Evolutionary conservation across 2,888 invertebrate genomes (phyloP), one percentile per base, ranked within the genome.

Genomic region (Xestia sexstrigata): DNA sequence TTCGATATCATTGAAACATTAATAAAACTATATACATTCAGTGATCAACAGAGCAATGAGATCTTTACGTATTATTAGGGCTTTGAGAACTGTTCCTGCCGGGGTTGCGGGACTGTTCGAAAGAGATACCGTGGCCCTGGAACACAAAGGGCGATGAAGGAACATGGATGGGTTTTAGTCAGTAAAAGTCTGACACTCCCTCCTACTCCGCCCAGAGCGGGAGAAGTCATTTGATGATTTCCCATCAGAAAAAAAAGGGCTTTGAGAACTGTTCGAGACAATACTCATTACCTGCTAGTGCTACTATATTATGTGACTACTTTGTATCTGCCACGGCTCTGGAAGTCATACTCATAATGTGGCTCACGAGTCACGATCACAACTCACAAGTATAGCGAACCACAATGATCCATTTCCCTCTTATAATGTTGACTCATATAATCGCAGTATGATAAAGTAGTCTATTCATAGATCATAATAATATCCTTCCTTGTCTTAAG

Each of bases 371-470:
- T n/a, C n/a, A n/a, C n/a, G n/a, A n/a, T n/a, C n/a, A n/a, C n/a
- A n/a, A n/a, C n/a, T 45, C 55, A 30, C 81, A 47, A 82, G 67
- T 60, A n/a, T n/a, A 67, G 49, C 55, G 2, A n/a, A 67, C 17
- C 69, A 72, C 82, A 82, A 82, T 76, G 71, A 49, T 72, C 80
- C 71, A 82, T 76, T 83, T 82, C 82, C 82, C 70, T 76, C 69
- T 80, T 82, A 62, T 58, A 39, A 52, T 49, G 80, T 62, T 83
- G 82, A 83, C 60, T 83, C 84, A 83, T n/a, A 72, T 70, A 71
- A 65, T 76, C 75, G 62, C 52, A 20, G 63, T 45, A 49, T 71
- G 60, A 79, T 76, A 71, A 66, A 83, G 52, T 66, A 69, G 55
- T 30, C 63, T 76, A 76, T 35, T 65, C 60, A 20, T 62, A 75